Evolutionary conservation across 2,888 invertebrate genomes (phyloP), one percentile per base, ranked within the genome.

Genomic region (Deroplatys truncata): DNA sequence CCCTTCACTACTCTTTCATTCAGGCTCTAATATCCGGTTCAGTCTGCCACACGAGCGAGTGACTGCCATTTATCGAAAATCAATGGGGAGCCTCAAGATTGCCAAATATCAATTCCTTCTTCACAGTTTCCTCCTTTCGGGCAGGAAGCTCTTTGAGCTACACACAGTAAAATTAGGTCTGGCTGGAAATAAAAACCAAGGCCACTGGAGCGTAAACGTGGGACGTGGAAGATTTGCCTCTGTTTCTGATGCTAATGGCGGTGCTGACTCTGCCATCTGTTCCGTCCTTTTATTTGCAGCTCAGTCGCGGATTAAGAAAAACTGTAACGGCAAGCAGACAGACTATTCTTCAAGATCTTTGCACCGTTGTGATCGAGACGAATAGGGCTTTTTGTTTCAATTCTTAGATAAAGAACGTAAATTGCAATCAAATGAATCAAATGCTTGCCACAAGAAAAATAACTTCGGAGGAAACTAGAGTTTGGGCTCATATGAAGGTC

Each of bases 51-150:
- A 86, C 28, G 56, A 72, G 25, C 56, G 56, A 86, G 20, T 56
- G 86, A 86, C n/a, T 86, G 86, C 56, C 86, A 56, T 86, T 86
- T 86, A 86, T 86, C 86, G 86, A 86, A 86, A 86, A 86, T 86
- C 86, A 43, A 86, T 86, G 56, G 28, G 49, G 49, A 86, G 86
- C n/a, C 86, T 56, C 86, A 86, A 56, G 49, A 56, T 56, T 86
- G 86, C 49, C 86, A 56, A 86, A 86, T 86, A 86, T 86, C 86
- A 86, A 56, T 86, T 56, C 86, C 28, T 86, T 86, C 86, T 86
- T 86, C 28, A 56, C 49, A 56, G 86, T 56, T 43, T 49, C 43
- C 85, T 13, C 28, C 56, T 16, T 16, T 72, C 20, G 56, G 56
- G 56, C 20, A 72, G 56, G 56, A 72, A 72, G 25, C 20, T 72